Evolutionary conservation across 2,888 invertebrate species (phyloP).

Genomic region (Monochamus alternatus): DNA sequence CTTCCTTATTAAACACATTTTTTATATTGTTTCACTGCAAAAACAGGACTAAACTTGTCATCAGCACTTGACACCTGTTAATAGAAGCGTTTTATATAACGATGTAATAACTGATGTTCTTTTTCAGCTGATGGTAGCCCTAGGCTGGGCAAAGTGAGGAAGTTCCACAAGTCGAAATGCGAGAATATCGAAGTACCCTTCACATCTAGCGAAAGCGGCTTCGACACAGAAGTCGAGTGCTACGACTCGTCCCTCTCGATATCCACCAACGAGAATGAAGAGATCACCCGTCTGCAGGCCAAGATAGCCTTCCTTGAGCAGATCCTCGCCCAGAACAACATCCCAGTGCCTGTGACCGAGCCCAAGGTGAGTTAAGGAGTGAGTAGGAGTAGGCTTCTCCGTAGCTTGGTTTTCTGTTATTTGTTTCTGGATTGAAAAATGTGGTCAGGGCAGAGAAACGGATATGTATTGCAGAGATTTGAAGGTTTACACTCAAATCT

Average conservation of each 20-base stretch:
- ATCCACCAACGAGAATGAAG: slow-evolving; percentile 56
- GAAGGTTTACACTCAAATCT: background rate
- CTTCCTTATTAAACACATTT: no score
- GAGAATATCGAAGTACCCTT: slow-evolving; percentile 68
- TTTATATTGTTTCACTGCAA: no score
- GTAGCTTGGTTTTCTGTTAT: slow-evolving; percentile 13
- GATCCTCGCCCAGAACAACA: slow-evolving; percentile 55
- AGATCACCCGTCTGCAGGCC: slow-evolving; percentile 64
- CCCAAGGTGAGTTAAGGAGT: slow-evolving; percentile 60
- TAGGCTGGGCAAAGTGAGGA: slow-evolving; percentile 75
- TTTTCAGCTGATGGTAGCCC: slow-evolving; percentile 73
- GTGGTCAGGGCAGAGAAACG: background rate
- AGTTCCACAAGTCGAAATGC: slow-evolving; percentile 71
- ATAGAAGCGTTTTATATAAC: no score
- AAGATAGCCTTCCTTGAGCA: slow-evolving; percentile 68
- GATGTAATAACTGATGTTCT: background rate
- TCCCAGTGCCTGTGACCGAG: slow-evolving; percentile 58
- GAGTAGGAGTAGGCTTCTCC: slow-evolving; percentile 12
- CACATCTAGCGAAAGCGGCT: slow-evolving; percentile 68
- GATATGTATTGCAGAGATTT: background rate
- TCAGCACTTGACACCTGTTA: no score
- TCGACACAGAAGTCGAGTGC: slow-evolving; percentile 69
- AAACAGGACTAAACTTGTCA: no score
- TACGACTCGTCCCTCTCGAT: slow-evolving; percentile 64
- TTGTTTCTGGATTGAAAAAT: slow-evolving; percentile 17